phyloP scores from a whole-genome alignment of 1,140 invertebrate genomes.

The Maconellicoccus hirsutus region DNA sequence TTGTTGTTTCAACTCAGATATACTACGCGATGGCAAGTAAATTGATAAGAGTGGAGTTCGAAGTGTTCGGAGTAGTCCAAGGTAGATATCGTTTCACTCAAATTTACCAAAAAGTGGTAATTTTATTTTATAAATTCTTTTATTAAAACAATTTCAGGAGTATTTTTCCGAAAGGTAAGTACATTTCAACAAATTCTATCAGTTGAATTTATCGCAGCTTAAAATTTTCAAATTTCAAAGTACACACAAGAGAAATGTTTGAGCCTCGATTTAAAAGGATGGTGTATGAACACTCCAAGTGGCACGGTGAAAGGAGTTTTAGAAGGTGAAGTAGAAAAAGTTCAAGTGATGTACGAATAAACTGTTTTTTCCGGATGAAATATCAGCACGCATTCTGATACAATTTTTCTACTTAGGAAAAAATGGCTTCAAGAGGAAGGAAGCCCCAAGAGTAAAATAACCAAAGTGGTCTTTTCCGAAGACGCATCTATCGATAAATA shows the following conservation, averaged over 20 bases:
- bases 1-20: too few species aligned
- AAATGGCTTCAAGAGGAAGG: background rate
- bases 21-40: background rate
- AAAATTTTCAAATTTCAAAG: background rate
- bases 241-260: background rate
- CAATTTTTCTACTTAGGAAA: background rate
- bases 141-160: background rate
- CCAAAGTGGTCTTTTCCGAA: background rate
- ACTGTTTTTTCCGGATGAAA: too few species aligned
- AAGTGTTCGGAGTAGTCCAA: background rate
- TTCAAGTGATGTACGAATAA: background rate
- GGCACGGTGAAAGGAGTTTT: background rate
- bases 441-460: background rate
- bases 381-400: too few species aligned
- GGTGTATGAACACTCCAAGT: background rate
- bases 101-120: background rate
- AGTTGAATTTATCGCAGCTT: too few species aligned
- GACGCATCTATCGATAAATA: background rate
- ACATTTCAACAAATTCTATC: too few species aligned
- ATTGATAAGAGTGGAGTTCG: background rate
- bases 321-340: background rate
- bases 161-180: conserved; percentile 9
- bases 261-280: background rate
- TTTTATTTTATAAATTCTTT: background rate
- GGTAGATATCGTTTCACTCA: background rate